Conservation (phyloP, 2,113 vertebrate genomes). For the Pardalotus punctatus region DNA sequence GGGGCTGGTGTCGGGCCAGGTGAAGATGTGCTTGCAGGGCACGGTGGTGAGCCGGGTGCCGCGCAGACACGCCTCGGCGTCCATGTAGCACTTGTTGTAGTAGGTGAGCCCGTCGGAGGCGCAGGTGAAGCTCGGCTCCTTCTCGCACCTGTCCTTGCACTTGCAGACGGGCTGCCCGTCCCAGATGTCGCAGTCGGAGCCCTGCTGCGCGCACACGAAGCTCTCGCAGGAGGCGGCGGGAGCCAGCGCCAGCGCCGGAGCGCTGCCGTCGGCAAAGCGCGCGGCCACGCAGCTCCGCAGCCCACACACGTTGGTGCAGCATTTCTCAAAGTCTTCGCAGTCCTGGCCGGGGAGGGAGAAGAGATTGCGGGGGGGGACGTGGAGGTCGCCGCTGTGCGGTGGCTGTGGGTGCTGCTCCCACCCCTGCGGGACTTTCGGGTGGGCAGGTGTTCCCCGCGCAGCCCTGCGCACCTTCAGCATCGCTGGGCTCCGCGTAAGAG, state of each 20-base stretch:
- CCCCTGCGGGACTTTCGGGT: rapidly evolving
- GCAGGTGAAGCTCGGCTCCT: conserved; percentile 95
- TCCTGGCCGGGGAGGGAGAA: conserved; percentile 72
- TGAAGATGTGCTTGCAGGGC: conserved; percentile 88
- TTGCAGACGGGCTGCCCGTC: conserved; percentile 91
- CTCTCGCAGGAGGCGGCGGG: conserved; percentile 81
- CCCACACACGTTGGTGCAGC: conserved; percentile 96
- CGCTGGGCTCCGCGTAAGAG: background rate
- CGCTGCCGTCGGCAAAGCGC: conserved; percentile 82
- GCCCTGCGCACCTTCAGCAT: background rate
- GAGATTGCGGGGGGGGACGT: rapidly evolving
- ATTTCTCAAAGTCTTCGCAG: conserved; percentile 89
- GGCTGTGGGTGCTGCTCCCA: background rate
- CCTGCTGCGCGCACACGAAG: conserved; percentile 91
- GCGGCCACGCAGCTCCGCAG: conserved; percentile 92
- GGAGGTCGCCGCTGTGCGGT: background rate
- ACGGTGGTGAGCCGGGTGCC: conserved; percentile 85
- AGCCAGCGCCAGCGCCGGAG: conserved; percentile 20
- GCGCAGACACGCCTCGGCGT: conserved; percentile 89
- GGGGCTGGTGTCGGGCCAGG: conserved; percentile 85
- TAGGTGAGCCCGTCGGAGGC: conserved; percentile 96
- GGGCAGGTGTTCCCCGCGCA: rapidly evolving
- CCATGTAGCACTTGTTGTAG: conserved; percentile 98
- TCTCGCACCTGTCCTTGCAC: conserved; percentile 93
- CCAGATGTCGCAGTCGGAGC: conserved; percentile 93